These are phyloP conservation scores for Nylanderia fulva DNA, from an alignment of 1,140 invertebrate genomes.

Conservation along the genomic window DNA sequence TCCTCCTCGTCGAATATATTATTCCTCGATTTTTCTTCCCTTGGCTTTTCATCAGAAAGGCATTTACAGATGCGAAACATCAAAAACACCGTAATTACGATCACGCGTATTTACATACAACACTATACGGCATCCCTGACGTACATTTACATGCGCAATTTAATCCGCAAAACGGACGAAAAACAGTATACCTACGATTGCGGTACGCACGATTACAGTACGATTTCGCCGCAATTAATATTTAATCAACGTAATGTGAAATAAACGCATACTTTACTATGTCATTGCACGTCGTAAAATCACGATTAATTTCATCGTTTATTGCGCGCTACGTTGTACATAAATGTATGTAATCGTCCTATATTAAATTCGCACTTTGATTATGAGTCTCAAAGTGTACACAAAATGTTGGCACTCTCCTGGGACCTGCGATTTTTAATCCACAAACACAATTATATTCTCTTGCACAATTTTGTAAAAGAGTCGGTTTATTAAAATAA, in stretches of 20 bases:
- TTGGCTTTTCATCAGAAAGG: not conserved
- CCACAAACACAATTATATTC: too few species aligned
- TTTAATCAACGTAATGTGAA: not conserved
- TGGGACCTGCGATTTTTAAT: not conserved
- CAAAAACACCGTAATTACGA: slow-evolving; percentile 10
- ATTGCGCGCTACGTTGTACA: not conserved
- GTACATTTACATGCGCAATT: not conserved
- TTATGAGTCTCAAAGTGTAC: too few species aligned
- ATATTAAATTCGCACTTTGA: not conserved
- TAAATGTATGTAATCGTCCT: not conserved
- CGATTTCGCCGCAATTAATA: not conserved
- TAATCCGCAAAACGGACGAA: not conserved
- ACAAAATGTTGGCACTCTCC: too few species aligned
- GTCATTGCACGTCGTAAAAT: not conserved
- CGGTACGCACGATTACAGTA: not conserved
- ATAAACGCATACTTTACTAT: not conserved
- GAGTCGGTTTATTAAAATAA: too few species aligned
- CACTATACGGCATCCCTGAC: not conserved
- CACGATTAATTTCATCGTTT: not conserved
- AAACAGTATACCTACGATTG: not conserved
- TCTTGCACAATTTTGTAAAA: too few species aligned
- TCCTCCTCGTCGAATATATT: not conserved
- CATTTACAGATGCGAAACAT: not conserved
- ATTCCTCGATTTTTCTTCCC: not conserved
- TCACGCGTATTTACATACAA: not conserved